Evolutionary conservation across 2,888 invertebrate genomes (phyloP), one percentile per base, ranked within the genome.

Genomic region (Ichneumon xanthorius): DNA sequence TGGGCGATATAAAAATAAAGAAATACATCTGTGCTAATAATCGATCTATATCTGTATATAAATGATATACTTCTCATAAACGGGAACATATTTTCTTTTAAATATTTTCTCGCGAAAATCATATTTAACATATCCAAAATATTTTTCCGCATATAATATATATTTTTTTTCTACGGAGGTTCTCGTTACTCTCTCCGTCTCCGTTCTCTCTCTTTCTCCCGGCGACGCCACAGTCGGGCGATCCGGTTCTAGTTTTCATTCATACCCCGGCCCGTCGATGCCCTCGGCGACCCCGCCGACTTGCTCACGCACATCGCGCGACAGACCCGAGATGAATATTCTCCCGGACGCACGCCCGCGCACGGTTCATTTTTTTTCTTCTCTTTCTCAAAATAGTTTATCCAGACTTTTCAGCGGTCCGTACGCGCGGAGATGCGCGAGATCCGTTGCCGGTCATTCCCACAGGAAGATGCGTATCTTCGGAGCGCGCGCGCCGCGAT

Each of bases 271-370:
- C 75, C 67, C 84, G 82, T 40, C 78, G 81, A 79, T 81, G 86
- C 70, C 84, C 85, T 65, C 76, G 50, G 22, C 84, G 81, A 86
- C 79, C 83, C 72, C 61, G 72, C 53, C 70, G 73, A 82, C 85
- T 80, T 82, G 63, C 82, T 86, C 84, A 73, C 80, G 82, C 85
- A 76, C 65, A 80, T 70, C 76, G 65, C 50, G 45, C 70, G 70
- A 67, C 86, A 84, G 89, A 91, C 90, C 88, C 91, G 91, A 89
- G 91, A 92, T 90, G 92, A 92, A 92, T 92, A 92, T 92, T 91
- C 91, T 58, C 72, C 22, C 77, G 55, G 70, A 70, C 72, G 71
- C 61, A 37, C 33, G 55, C 63, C 63, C 63, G 63, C 71, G 48
- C 58, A 48, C 48, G 50, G 6, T 30, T 53, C 70, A 37, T 37